Conservation (phyloP, 2,888 invertebrate genomes). For the Drepana falcataria region DNA sequence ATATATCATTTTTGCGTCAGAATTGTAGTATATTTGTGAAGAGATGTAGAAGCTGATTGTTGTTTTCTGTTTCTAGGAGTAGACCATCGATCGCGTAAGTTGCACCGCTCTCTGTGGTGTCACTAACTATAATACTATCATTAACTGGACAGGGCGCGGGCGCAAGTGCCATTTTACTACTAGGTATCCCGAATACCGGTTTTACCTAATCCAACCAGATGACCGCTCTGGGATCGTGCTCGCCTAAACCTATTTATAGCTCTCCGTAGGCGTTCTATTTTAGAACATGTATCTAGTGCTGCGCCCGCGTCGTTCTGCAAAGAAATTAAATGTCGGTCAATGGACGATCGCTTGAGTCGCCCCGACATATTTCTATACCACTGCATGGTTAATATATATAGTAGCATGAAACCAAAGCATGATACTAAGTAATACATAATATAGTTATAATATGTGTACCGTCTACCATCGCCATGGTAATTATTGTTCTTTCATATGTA, state of each 20-base stretch:
- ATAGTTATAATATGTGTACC: conserved; percentile 33
- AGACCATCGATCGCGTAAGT: conserved; percentile 80
- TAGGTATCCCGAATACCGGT: conserved; percentile 37
- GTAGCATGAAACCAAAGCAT: conserved; percentile 57
- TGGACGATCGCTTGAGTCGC: conserved; percentile 44
- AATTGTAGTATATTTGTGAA: conserved; percentile 43
- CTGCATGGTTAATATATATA: conserved; percentile 40
- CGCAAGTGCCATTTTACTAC: conserved; percentile 38
- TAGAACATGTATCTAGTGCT: conserved; percentile 43
- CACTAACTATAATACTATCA: conserved; percentile 69
- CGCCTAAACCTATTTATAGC: conserved; percentile 58
- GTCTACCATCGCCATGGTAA: conserved; percentile 41
- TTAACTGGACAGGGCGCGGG: conserved; percentile 64
- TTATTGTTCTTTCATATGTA: conserved; percentile 34
- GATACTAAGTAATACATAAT: conserved; percentile 48
- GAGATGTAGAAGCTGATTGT: conserved; percentile 72
- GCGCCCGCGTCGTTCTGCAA: conserved; percentile 67
- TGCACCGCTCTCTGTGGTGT: conserved; percentile 78
- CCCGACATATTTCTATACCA: conserved; percentile 46
- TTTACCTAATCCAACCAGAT: conserved; percentile 43
- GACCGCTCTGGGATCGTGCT: conserved; percentile 43
- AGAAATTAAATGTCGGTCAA: conserved; percentile 65
- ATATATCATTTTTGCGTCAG: conserved; percentile 41
- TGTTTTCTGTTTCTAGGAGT: conserved; percentile 80
- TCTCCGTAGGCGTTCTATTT: conserved; percentile 66